These are phyloP conservation scores for Trachelus stipa DNA, from an alignment of 2,888 invertebrate genomes.

Conservation along the genomic window DNA sequence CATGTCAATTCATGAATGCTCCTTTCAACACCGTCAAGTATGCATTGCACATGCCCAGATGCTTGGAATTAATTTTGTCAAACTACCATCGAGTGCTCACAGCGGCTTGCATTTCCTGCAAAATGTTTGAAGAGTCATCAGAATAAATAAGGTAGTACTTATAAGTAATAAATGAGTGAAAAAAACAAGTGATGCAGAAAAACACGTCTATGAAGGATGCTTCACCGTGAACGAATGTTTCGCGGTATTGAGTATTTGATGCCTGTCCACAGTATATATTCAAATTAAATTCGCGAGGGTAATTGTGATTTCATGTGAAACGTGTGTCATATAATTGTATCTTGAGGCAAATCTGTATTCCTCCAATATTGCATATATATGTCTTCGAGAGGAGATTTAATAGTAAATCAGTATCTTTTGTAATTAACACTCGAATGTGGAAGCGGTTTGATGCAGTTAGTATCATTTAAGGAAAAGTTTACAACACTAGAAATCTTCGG, in stretches of 20 bases:
- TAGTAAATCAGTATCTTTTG: neutral
- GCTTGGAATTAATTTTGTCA: neutral
- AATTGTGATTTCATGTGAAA: neutral
- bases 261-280: neutral
- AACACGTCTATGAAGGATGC: too few species aligned
- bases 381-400: neutral
- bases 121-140: too few species aligned
- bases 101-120: too few species aligned
- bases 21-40: too few species aligned
- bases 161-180: too few species aligned
- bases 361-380: neutral
- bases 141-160: too few species aligned
- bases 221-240: neutral
- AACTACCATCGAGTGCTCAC: neutral
- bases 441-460: too few species aligned
- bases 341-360: neutral
- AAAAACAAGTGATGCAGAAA: too few species aligned
- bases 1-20: too few species aligned
- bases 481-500: neutral
- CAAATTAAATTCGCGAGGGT: neutral
- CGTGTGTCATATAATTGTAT: neutral
- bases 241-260: neutral
- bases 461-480: neutral
- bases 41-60: neutral
- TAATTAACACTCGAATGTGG: too few species aligned